A percentile compares a stretch with the other conserved stretches of the same genome.
Evolutionary conservation across 2,888 invertebrate genomes (phyloP).

Genomic region (Trichacis sp.): DNA sequence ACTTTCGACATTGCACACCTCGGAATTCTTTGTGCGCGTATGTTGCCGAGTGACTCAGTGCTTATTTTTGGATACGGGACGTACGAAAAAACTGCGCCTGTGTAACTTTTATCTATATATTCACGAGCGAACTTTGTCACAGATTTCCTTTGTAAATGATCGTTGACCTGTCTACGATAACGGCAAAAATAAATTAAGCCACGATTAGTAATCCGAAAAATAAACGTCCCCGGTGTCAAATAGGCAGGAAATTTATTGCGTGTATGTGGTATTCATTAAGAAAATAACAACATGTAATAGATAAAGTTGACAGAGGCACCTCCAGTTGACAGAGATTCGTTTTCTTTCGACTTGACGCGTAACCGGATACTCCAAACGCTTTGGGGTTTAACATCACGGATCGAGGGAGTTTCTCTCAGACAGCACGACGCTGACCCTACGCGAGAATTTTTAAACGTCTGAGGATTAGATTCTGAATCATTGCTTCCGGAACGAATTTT

Average conservation of each 20-base stretch:
- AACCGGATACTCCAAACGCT: slow-evolving; percentile 20
- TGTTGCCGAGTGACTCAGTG: background rate
- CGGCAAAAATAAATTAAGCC: too few species aligned
- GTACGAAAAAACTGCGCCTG: too few species aligned
- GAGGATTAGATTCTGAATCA: slow-evolving; percentile 5
- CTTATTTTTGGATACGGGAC: background rate
- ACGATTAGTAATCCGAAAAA: too few species aligned
- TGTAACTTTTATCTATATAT: too few species aligned
- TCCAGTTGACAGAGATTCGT: slow-evolving; percentile 47
- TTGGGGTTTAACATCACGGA: slow-evolving; percentile 50
- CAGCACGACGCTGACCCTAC: slow-evolving; percentile 58
- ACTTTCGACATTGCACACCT: background rate
- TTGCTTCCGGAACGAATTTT: background rate
- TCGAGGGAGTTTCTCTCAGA: slow-evolving; percentile 42
- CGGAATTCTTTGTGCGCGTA: background rate
- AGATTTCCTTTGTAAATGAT: too few species aligned
- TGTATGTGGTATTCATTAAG: background rate
- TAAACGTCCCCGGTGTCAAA: too few species aligned
- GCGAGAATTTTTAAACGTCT: slow-evolving; percentile 37
- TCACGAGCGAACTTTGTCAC: too few species aligned
- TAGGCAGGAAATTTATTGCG: too few species aligned
- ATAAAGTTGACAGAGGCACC: background rate
- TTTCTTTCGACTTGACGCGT: slow-evolving; percentile 59
- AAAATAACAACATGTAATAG: background rate
- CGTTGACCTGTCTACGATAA: too few species aligned